These are phyloP conservation scores for Micronycteris hirsuta DNA, from an alignment of 2,113 vertebrate genomes.

Conservation along the genomic window DNA sequence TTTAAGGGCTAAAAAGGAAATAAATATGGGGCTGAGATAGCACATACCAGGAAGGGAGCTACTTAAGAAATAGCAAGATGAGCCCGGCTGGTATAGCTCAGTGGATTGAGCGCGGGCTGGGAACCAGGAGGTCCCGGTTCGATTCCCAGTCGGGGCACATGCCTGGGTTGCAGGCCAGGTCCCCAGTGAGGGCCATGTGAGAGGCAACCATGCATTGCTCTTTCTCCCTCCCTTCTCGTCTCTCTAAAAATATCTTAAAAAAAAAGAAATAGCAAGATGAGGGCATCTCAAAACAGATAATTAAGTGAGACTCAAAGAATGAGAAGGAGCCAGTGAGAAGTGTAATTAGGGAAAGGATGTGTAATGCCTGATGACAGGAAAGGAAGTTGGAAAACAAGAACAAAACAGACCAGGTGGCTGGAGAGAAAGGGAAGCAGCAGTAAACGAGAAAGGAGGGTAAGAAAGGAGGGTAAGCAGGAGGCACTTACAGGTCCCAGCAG, in stretches of 20 bases:
- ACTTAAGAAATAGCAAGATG: not conserved
- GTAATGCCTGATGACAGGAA: not conserved
- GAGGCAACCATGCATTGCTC: too few relatives aligned
- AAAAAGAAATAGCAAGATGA: not conserved
- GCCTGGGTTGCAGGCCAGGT: too few relatives aligned
- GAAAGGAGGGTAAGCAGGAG: not conserved
- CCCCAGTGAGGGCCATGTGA: too few relatives aligned
- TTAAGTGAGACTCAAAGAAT: not conserved
- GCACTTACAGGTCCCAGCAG: not conserved
- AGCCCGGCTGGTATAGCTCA: too few relatives aligned
- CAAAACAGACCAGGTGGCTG: not conserved
- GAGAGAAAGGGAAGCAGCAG: not conserved
- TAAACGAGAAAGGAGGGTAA: not conserved
- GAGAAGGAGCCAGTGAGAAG: not conserved
- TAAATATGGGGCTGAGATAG: not conserved
- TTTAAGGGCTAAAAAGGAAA: slow-evolving; percentile 6
- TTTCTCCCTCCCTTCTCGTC: too few relatives aligned
- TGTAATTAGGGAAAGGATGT: not conserved
- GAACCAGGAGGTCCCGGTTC: too few relatives aligned
- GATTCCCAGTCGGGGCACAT: too few relatives aligned
- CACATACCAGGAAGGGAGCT: not conserved
- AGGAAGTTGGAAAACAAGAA: not conserved
- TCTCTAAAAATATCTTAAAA: too few relatives aligned
- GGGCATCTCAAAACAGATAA: not conserved
- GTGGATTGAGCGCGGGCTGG: too few relatives aligned